phyloP scores from a whole-genome alignment of 2,797 vertebrate genomes.

The Mallotus villosus region DNA sequence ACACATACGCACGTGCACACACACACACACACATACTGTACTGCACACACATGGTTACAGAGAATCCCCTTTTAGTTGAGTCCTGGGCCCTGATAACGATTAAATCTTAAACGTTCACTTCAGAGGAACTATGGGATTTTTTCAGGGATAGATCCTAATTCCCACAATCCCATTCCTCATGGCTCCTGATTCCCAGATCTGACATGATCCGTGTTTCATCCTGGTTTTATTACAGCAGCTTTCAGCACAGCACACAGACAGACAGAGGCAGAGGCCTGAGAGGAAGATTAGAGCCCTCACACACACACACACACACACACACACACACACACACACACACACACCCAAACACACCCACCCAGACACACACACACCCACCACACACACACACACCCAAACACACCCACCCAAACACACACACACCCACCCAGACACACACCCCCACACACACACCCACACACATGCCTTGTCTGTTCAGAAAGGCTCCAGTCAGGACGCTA shows the following conservation, averaged over 20 bases:
- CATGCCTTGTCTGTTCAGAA: neutral
- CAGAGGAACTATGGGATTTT: slow-evolving; percentile 43
- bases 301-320: neutral
- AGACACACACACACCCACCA: too few relatives aligned
- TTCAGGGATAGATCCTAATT: slow-evolving; percentile 35
- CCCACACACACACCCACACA: neutral
- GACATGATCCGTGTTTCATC: slow-evolving; percentile 47
- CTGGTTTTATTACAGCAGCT: slow-evolving; percentile 49
- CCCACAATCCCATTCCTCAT: slow-evolving; percentile 24
- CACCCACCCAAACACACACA: too few relatives aligned
- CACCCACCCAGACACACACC: too few relatives aligned
- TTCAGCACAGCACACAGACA: neutral
- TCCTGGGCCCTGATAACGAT: slow-evolving; percentile 22
- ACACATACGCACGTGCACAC: neutral
- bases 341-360: too few relatives aligned
- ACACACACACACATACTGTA: too few relatives aligned
- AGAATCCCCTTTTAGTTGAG: neutral
- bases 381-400: too few relatives aligned
- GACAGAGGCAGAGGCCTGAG: slow-evolving; percentile 2
- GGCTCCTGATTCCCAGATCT: slow-evolving; percentile 39
- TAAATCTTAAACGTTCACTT: slow-evolving; percentile 40
- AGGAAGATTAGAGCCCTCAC: neutral
- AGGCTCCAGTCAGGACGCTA: neutral
- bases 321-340: neutral
- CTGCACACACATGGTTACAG: neutral